phyloP scores from a whole-genome alignment of 2,113 vertebrate genomes.

The Cyprinodon brontotheroides region DNA sequence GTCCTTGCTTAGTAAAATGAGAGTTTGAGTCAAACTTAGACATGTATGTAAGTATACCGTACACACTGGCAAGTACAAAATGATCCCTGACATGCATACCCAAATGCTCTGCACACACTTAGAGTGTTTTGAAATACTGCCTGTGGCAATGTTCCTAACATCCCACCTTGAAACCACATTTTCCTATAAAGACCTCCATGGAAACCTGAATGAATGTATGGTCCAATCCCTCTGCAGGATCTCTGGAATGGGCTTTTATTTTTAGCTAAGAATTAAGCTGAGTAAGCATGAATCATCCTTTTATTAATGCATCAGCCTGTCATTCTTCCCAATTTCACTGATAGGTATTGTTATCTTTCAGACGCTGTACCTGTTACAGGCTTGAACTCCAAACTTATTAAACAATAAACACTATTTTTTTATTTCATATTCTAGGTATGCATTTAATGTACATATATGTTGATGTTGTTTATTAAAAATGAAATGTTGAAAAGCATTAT shows the following conservation, averaged over 20 bases:
- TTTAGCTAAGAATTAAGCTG: constrained; percentile 53
- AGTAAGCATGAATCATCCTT: constrained; percentile 63
- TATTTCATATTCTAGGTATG: not conserved
- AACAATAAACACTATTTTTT: not conserved
- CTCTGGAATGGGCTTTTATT: constrained; percentile 45
- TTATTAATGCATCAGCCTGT: no score
- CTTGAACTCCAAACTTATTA: constrained; percentile 9
- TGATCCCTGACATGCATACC: constrained; percentile 5
- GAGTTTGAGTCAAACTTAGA: constrained; percentile 48
- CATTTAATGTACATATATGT: not conserved
- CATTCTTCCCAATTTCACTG: constrained; percentile 19
- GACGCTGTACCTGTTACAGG: constrained; percentile 33
- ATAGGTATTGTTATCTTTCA: constrained; percentile 41
- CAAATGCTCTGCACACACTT: not conserved
- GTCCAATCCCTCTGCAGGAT: constrained; percentile 30
- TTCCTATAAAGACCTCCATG: constrained; percentile 21
- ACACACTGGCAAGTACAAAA: constrained; percentile 19
- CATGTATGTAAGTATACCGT: constrained; percentile 2
- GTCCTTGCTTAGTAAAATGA: constrained; percentile 69
- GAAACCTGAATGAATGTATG: constrained; percentile 39
- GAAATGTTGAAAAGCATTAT: not conserved
- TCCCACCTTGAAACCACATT: constrained; percentile 33
- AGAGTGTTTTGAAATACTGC: constrained; percentile 34
- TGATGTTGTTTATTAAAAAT: no score
- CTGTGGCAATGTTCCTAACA: constrained; percentile 51